Base-by-base conservation (phyloP, 2,113 vertebrate species). In the Solenodon paradoxus region DNA sequence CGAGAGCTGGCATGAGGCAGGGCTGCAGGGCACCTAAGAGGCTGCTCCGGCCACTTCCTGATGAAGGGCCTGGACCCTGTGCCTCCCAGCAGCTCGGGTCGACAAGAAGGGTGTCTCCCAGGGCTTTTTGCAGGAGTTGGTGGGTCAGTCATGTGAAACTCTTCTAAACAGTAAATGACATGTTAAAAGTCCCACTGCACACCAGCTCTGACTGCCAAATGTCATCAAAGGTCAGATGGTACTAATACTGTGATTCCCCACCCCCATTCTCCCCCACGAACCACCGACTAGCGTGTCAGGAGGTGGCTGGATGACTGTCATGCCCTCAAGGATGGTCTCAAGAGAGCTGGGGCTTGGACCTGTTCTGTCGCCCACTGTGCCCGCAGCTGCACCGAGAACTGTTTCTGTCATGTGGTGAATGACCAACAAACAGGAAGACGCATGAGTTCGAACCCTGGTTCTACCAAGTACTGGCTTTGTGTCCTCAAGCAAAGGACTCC, bases 401-500 rank as follows among this genome's bases (percentile, higher is more conserved):
- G 22, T 10, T 45, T 51, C 74, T 26, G 61, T 61, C 38, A 40
- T 55, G 47, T 5, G 8, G 24, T 4, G 16, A 51, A 26, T 24
- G 0, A 4, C 51, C n/a, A 22, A 59, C 5, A 74, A 84, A 28
- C n/a, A n/a, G 11, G n/a, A 90, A 78, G 85, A 42, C 90, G n/a
- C 24, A 2, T 32, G 38, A 63, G 32, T 9, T 16, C 13, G 28
- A 40, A 83, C n/a, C 38, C 74, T 35, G 79, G 47, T 51, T 93
- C 40, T 40, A 17, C 83, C 47, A 35, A 1, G 26, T 20, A 57
- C 19, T 55, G 28, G n/a, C 83, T 78, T 53, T 55, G 57, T 90
- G 57, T 69, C 75, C 74, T 75, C 30, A 51, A 63, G 80, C 53
- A 90, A 87, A 55, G 57, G 32, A 38, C 49, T 63, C 28, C 15